Base-by-base conservation (phyloP, 1,140 invertebrate genomes). In the Eriosoma lanigerum region DNA sequence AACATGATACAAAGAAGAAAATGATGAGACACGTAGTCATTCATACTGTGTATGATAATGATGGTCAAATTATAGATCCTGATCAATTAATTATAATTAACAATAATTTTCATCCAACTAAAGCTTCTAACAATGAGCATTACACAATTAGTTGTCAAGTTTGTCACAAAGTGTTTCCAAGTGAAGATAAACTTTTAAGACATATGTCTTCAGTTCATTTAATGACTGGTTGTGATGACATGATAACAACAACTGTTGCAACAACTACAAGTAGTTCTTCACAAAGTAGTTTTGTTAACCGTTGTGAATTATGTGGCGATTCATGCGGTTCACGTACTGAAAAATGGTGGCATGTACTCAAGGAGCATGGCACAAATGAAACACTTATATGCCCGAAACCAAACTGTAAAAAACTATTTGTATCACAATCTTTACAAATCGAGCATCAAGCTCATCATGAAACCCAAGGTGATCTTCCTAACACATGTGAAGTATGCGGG, bases 1-100 rank as follows among this genome's bases (percentile, higher is more conserved):
- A 89, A 78, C 88, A 90, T 66, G 89, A 90, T 83, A 89, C 89
- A 10, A 85, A 87, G 24, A 89, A 89, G 81, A 88, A 88, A 81
- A 83, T 90, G 48, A 87, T 90, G 80, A 88, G 88, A 32, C 89
- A 90, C 81, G 86, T 89, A 24, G 86, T 87, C 0, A 88, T 90
- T 68, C 89, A 90, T 81, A 86, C 89, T 82, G 87, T 81, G 83
- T 83, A 48, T 86, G 86, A 85, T 72, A 85, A 85, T 75, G 83
- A 86, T 44, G 84, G 83, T 52, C 73, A 85, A 83, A 84, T 85
- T 66, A 84, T 87, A 58, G 88, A 90, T 83, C 88, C 89, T 21
- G 86, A 86, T 17, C 86, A 84, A 81, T 88, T 88, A 82, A 86
- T 89, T n/a, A 86, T 87, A 58, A 84, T 87, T 2, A 89, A 89